Base-by-base conservation (phyloP, 2,797 vertebrate species). In the Gymnothorax reevesii region DNA sequence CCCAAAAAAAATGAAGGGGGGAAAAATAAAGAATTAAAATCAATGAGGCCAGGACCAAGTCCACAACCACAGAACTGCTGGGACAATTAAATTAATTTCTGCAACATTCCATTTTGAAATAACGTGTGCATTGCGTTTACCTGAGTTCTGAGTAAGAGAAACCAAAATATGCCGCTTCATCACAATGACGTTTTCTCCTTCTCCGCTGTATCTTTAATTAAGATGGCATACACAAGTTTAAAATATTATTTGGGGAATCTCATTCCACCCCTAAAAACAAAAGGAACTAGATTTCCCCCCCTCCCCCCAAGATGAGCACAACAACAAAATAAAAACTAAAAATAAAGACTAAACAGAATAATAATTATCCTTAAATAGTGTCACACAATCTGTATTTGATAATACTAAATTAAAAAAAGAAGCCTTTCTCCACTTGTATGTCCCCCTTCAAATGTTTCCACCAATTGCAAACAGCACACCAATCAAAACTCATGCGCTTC, bases 281-380 rank as follows among this genome's bases (percentile, higher is more conserved):
- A 92, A 87, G 83, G 91, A 90, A 90, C 90, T 91, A 90, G 91
- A 92, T 89, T 90, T 89, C 91, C 88, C 90, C 88, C 95, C 91
- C 22, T 90, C 88, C 95, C 91, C 22, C 64, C 91, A 91, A 93
- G 93, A 93, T 95, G 94, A 95, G 94, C 95, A 96, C 95, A 95
- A 96, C 94, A 96, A 96, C 94, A 94, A 93, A 94, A 91, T 93
- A 93, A 90, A 92, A 92, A 91, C 91, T 91, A 92, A 92, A 94
- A 95, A 95, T 89, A 90, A 92, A 95, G 91, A 95, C 77, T 96
- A 95, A 96, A 96, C 95, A 94, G 91, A 96, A 97, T 95, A 94
- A 95, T 95, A 94, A 95, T 96, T 91, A 95, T 95, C 91, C 96
- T 97, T 97, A 96, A 97, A 97, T 97, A 96, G 95, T 95, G 95